Base-by-base conservation (phyloP, 2,797 vertebrate genomes). In the Bryconaethiops microstoma region DNA sequence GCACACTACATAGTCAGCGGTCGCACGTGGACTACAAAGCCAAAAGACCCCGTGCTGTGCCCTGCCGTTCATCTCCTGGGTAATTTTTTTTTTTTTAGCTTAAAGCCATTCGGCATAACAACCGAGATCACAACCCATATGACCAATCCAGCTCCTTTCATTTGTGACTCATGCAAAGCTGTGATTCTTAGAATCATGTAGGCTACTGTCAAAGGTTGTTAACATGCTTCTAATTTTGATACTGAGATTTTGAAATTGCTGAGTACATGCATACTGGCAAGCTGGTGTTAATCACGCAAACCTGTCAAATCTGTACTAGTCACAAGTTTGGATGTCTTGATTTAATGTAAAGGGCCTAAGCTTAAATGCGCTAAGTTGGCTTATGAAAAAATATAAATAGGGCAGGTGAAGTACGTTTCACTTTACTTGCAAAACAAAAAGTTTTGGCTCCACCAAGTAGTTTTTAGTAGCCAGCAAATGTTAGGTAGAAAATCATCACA, bases 211-310 rank as follows among this genome's bases (percentile, higher is more conserved):
- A 45, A 60, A 60, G 55, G 35, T 39, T 23, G 2, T 74, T 40
- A 59, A 21, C 71, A 59, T 57, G 23, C 50, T 73, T 60, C 23
- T 67, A 54, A 57, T 60, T 29, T 77, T 19, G 35, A 73, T 60
- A 77, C 23, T n/a, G 55, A 45, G 59, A 73, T 54, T 63, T 35
- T 67, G 21, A 57, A 59, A n/a, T 23, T 0, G 45, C 21, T 17
- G 19, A 55, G 54, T 59, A 42, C 25, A 12, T 10, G n/a, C 8
- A 1, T 40, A 55, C 25, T 59, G 35, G 23, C 14, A 25, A 25
- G 21, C 10, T 23, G 12, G 19, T 21, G 35, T 42, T 21, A 42
- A 54, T 52, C 48, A 29, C 52, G 52, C 25, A 72, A 2, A 5
- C 8, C 9, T 60, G 35, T 35, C 35, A 35, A 35, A 2, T 35